Evolutionary conservation across 2,113 vertebrate species (phyloP), one percentile per base, ranked within the genome.

Genomic region (Scomber scombrus): DNA sequence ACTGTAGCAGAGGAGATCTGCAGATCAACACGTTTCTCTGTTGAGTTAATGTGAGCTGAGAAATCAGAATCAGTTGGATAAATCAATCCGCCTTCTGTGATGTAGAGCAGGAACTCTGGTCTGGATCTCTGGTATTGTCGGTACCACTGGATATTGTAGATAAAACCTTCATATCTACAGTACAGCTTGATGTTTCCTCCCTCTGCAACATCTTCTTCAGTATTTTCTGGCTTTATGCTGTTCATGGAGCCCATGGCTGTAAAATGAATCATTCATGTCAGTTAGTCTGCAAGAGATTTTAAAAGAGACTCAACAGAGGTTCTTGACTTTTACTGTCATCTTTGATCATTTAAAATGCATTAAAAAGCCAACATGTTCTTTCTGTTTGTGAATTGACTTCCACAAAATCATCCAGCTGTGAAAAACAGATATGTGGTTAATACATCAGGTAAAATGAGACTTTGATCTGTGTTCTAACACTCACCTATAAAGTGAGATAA

Each of bases 261-360:
- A 73, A 72, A 51, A 80, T 73, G 31, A 80, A 7, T 34, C n/a
- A 31, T 72, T 65, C 62, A 66, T 58, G 45, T 80, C 45, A 77
- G 56, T 74, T 23, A 57, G 7, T 69, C 15, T 71, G 40, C 11
- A 29, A 55, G 14, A 70, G 14, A 56, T 57, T 68, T 31, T 11
- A 10, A 21, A 43, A 43, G n/a, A 55, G 50, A 54, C 50, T 68
- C 3, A 52, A 18, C 18, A 11, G 5, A 40, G n/a, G 26, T 54
- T 54, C 5, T 18, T 16, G 62, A 47, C 61, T 47, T 6, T 21
- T 46, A 45, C 19, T 63, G 3, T 21, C 40, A 47, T 23, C 9
- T 26, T 21, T 64, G 10, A 3, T 23, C 23, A 23, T 23, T 23
- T 23, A 23, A 50, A 10, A 49, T 49, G 1, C 11, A 19, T 64